Percentiles rank a stretch among this genome's conserved stretches.
Conservation (phyloP, 2,797 vertebrate genomes). For the Mionectes olivaceus region DNA sequence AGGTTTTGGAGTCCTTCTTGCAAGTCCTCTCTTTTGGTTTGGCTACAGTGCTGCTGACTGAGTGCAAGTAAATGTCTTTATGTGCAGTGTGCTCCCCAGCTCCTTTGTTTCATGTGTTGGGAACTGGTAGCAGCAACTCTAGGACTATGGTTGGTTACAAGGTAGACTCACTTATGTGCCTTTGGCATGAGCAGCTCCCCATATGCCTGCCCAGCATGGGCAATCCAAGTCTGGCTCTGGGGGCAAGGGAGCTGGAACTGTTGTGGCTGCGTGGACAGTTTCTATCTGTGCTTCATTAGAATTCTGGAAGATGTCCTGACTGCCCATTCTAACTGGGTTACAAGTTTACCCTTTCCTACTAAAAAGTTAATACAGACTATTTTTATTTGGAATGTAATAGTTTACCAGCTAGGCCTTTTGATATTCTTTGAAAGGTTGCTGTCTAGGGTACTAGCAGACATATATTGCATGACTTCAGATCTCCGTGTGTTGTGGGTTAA, state of each 20-base stretch:
- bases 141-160: background rate
- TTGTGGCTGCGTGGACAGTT: background rate
- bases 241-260: background rate
- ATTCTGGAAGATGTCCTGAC: background rate
- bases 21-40: background rate
- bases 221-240: background rate
- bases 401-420: background rate
- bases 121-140: background rate
- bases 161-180: background rate
- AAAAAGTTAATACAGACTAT: background rate
- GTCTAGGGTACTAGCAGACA: background rate
- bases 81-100: rapidly evolving
- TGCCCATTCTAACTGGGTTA: background rate
- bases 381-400: background rate
- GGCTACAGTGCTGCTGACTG: background rate
- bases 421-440: background rate
- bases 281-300: background rate
- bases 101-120: background rate
- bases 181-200: background rate
- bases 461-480: background rate
- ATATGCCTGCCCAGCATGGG: background rate
- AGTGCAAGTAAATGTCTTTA: background rate
- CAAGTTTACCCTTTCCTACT: background rate
- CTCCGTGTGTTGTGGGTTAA: background rate
- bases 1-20: background rate